These are phyloP conservation scores for Tipula confusa DNA, from an alignment of 2,888 invertebrate genomes.

Conservation along the genomic window DNA sequence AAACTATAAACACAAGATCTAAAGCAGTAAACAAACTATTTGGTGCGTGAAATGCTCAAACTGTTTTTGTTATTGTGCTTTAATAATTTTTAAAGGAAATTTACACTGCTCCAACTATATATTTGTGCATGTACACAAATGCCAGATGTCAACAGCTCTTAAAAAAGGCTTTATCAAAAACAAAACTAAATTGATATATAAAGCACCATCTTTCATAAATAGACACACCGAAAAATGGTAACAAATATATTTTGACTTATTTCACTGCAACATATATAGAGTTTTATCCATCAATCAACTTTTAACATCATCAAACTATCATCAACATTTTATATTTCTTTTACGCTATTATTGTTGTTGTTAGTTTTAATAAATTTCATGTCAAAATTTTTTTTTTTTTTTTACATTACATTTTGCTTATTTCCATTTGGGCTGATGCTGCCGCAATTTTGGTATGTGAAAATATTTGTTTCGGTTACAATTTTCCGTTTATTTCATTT, in stretches of 20 bases:
- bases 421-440: background rate
- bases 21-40: background rate
- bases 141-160: constrained; percentile 20
- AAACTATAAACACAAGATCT: background rate
- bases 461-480: background rate
- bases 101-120: background rate
- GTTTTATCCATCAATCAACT: constrained; percentile 13
- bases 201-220: constrained; percentile 20
- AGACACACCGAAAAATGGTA: background rate
- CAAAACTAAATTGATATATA: background rate
- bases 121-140: background rate
- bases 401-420: background rate
- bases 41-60: background rate
- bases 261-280: constrained; percentile 3
- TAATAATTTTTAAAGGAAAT: background rate
- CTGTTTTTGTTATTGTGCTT: background rate
- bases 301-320: constrained; percentile 20
- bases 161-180: background rate
- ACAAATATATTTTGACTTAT: constrained; percentile 9
- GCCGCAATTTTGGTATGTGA: background rate
- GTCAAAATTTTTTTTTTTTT: background rate
- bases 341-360: background rate
- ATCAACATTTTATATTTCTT: background rate
- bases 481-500: background rate
- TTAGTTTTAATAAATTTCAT: background rate